These are phyloP conservation scores for Automeris io DNA, from an alignment of 2,888 invertebrate genomes.

Conservation along the genomic window DNA sequence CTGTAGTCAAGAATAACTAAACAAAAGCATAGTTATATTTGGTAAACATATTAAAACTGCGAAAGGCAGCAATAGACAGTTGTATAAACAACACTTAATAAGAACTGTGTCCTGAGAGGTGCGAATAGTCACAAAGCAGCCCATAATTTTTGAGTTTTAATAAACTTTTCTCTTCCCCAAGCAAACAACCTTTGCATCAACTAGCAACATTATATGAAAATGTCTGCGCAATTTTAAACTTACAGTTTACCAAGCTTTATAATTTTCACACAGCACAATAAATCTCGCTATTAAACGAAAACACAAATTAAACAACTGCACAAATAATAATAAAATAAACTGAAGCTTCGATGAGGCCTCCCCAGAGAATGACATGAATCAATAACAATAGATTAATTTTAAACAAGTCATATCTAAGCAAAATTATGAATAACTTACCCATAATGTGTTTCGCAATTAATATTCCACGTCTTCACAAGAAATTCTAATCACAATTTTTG, in stretches of 20 bases:
- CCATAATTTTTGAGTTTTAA: no score
- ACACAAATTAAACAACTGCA: conserved; percentile 28
- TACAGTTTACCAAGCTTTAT: not conserved
- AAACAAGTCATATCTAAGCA: conserved; percentile 12
- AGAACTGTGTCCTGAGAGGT: no score
- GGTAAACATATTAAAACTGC: no score
- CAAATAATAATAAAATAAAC: conserved; percentile 39
- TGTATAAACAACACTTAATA: no score
- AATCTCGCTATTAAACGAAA: conserved; percentile 18
- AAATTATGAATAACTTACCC: conserved; percentile 39
- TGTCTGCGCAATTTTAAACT: not conserved
- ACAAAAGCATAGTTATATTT: no score
- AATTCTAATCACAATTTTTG: conserved; percentile 23
- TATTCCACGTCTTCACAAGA: conserved; percentile 21
- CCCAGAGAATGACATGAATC: conserved; percentile 52
- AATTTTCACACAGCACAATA: not conserved
- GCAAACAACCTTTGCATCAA: conserved; percentile 1
- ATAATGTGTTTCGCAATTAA: conserved; percentile 29
- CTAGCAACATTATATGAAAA: conserved; percentile 4
- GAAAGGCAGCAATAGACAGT: no score
- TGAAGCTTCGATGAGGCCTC: conserved; percentile 36
- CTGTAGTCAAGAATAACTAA: no score
- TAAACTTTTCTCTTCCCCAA: not conserved
- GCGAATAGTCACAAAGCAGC: no score
- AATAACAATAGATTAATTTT: conserved; percentile 43